Conservation (phyloP, 2,797 vertebrate genomes). For the Amphiprion clarkii region DNA sequence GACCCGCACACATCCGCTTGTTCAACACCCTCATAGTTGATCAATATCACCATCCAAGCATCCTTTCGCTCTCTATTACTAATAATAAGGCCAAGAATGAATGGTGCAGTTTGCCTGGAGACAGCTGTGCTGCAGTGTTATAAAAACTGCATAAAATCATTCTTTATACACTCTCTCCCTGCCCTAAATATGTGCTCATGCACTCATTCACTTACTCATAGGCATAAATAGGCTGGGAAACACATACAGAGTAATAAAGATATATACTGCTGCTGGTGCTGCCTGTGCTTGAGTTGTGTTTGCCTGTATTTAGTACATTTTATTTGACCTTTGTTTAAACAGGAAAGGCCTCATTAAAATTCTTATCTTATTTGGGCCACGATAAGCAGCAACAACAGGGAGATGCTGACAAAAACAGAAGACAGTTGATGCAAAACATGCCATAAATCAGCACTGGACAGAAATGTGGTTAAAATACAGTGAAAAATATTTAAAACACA, state of each 20-base stretch:
- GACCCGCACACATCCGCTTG: slow-evolving; percentile 7
- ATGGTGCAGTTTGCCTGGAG: slow-evolving; percentile 2
- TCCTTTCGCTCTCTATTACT: slow-evolving; percentile 21
- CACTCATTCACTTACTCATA: slow-evolving; percentile 3
- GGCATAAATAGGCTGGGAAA: not conserved
- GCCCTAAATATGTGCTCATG: not conserved
- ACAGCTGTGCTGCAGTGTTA: not conserved
- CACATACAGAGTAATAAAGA: not conserved
- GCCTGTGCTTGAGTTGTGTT: not conserved
- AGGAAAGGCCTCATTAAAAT: not conserved
- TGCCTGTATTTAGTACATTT: not conserved
- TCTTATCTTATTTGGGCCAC: not conserved
- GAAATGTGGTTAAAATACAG: not conserved
- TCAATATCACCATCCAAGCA: slow-evolving; percentile 8
- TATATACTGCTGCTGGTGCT: not conserved
- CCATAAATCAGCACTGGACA: slow-evolving; percentile 5
- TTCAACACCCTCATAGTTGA: slow-evolving; percentile 14
- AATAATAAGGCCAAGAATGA: slow-evolving; percentile 7
- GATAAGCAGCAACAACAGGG: not conserved
- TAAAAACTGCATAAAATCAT: slow-evolving; percentile 13
- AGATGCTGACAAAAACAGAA: not conserved
- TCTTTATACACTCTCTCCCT: not conserved
- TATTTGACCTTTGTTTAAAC: slow-evolving; percentile 4
- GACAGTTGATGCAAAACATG: not conserved
- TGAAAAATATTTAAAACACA: not conserved